Base-by-base conservation (phyloP, 2,113 vertebrate species). In the Cheirogaleus medius region DNA sequence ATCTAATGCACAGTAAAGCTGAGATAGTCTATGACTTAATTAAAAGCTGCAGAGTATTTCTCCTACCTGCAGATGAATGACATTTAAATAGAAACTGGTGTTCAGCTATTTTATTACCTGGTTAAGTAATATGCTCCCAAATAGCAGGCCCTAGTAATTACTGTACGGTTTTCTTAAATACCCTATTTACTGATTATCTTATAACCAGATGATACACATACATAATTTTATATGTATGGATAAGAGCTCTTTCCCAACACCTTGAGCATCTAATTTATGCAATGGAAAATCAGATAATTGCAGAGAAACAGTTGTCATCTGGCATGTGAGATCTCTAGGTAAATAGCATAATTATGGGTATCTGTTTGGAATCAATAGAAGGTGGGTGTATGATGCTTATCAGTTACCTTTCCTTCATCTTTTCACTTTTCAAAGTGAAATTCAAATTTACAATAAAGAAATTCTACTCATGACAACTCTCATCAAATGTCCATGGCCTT, bases 151-250 rank as follows among this genome's bases (percentile, higher is more conserved):
- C 94, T 58, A 37, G 39, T 91, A 95, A 97, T 98, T 95, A 97
- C 93, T 80, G 63, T 76, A 78, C 56, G 39, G 23, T 91, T 95
- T 95, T 69, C 94, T 95, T 90, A 97, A 97, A 93, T 95, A 93
- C 52, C 23, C 5, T 95, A 60, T 93, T 97, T 98, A 90, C 91
- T 68, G 97, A 96, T 93, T 93, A 89, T 89, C 93, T 97, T 97
- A 64, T 56, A 97, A 89, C 96, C 2, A 6, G 91, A 97, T 94
- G 86, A 95, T 83, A 91, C 80, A 97, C 47, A 84, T 80, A 74
- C 58, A 83, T 96, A 95, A 96, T 97, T 97, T 97, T 94, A 87
- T 97, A 97, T 98, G 97, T 97, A 93, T 96, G 64, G 82, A 42
- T 91, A 98, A 97, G 68, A 92, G 94, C 86, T 96, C 91, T 97